Base-by-base conservation (phyloP, 53 echinoderm and acorn worm species). In the Holothuria scabra region DNA sequence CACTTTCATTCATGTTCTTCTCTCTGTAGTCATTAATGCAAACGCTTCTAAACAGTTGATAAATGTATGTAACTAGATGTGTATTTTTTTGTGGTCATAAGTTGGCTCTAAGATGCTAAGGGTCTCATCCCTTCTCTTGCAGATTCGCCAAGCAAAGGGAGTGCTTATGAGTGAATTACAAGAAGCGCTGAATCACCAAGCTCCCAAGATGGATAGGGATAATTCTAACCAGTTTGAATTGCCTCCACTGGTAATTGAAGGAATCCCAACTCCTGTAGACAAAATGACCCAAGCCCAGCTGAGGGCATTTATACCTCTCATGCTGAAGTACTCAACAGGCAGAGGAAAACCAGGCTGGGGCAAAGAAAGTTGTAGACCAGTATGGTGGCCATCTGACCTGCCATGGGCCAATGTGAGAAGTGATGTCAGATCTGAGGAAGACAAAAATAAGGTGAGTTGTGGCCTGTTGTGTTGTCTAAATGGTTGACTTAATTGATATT, bases 261-360 rank as follows among this genome's bases (percentile, higher is more conserved):
- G 94, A 57, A 97, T 97, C 60, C 97, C 97, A 5, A 94, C 94
- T 21, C 94, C 97, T 18, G 97, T 97, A 41, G 92, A 97, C 86
- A 92, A 97, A 79, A 97, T 97, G 97, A 97, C 97, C 46, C 97
- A 97, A 85, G 94, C 94, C 66, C 97, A 94, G 84, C 91, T 97
- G 56, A 60, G 97, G 44, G 97, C 94, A 11, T 94, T 97, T 67
- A 97, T 97, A 46, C 97, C 97, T 10, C 87, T 97, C 66, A 97
- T 97, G 97, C 87, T 97, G 52, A 97, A 97, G 89, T 97, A 97
- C 60, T 97, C 97, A 10, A 97, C 97, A 11, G 94, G 97, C 7
- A 78, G 97, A 61, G 97, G 97, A 8, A 97, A 97, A 74, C 97
- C 97, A 2, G 97, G 97, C 6, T 97, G 97, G 97, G 97, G 97